Base-by-base conservation (phyloP, 2,888 invertebrate genomes). In the Lysandra bellargus region DNA sequence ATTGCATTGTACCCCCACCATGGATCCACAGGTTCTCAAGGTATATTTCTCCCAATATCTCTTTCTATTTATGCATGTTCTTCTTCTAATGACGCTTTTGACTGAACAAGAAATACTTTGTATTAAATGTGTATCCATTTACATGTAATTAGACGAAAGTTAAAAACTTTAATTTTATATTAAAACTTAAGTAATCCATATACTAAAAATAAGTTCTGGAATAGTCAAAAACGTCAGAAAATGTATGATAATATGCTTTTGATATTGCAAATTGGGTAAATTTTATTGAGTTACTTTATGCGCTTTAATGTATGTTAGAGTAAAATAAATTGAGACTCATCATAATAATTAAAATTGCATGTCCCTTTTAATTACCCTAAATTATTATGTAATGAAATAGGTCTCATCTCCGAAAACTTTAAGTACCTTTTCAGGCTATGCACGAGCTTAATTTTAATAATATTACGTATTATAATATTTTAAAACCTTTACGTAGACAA, bases 1-100 rank as follows among this genome's bases (percentile, higher is more conserved):
- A 90, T 94, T 94, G 92, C 94, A 92, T 94, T 94, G 93, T 89
- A 92, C 89, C 93, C 91, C 89, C 87, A 93, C 93, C 93, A 90
- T 84, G 95, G 95, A 95, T 92, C 94, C 87, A 92, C 95, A 95
- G 95, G 95, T 95, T 94, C 95, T 95, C 92, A 95, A 95, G 95
- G 95, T 95, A 94, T 91, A 93, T 92, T 87, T 91, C 85, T 93
- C 93, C 93, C 92, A 90, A 91, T 93, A 92, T 92, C 88, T 92
- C 91, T 90, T 87, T 90, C 91, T 92, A 87, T 92, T 91, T 91
- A 86, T 91, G 94, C 94, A 94, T 94, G 94, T 84, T 82, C 84
- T 87, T 89, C 87, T 90, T 82, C 80, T 82, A 79, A 79, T 69
- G 33, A 69, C 69, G 33, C 17, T 69, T 69, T 69, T 33, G 69